Base-by-base conservation (phyloP, 2,888 invertebrate species). In the Hermaeophaga mercurialis region DNA sequence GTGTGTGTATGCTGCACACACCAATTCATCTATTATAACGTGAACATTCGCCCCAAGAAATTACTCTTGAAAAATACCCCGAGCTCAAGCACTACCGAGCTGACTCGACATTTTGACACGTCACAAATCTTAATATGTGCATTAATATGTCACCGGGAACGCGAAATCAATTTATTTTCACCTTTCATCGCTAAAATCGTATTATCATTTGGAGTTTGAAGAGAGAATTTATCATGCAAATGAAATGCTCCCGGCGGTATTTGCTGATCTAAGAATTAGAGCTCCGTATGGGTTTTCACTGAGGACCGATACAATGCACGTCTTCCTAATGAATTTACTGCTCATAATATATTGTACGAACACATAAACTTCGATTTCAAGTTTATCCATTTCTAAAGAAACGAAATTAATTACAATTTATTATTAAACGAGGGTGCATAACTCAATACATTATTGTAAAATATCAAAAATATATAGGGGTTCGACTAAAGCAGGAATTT, bases 111-210 rank as follows among this genome's bases (percentile, higher is more conserved):
- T 52, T 56, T 61, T 44, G 64, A 65, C 66, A 68, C 69, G 74
- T 72, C 74, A 71, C 68, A 72, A 71, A 73, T 73, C 75, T 76
- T 75, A 76, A 75, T 76, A 75, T 74, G 73, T 76, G 75, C 77
- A 77, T 77, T 77, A 77, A 77, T 77, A 76, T 76, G 77, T 77
- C 77, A 76, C 75, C 74, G 69, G 75, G 73, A 75, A 73, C 73
- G 75, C 71, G 74, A 73, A 77, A 76, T 77, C 77, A 77, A 77
- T 77, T 77, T 77, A 77, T 77, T 76, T 75, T 66, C 77, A 76
- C 75, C 77, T 75, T 77, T 76, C 75, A 76, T 57, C 58, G 62
- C 63, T 67, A 71, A 74, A 75, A 76, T 75, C 75, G 75, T 70
- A 75, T 75, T 76, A 76, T 76, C 71, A 75, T 72, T 72, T 71